These are phyloP conservation scores for Nineta flava DNA, from an alignment of 2,888 invertebrate genomes.

Conservation along the genomic window DNA sequence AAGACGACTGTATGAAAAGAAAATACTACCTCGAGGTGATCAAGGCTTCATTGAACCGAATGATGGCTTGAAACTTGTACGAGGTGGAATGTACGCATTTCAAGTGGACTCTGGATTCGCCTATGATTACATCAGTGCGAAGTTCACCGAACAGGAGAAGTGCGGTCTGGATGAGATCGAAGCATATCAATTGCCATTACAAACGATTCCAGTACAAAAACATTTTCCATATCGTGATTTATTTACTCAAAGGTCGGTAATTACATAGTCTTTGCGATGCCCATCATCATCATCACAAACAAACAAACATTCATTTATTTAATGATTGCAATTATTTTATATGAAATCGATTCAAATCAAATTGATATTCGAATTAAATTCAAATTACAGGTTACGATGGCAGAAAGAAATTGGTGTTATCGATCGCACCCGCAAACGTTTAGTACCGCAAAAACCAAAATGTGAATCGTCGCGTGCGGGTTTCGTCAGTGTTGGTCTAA, in stretches of 20 bases:
- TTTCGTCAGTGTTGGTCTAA: constrained; percentile 36
- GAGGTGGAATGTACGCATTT: constrained; percentile 38
- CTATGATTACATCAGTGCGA: no score
- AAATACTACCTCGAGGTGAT: constrained; percentile 37
- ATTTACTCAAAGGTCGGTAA: neutral
- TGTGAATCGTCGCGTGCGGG: constrained; percentile 33
- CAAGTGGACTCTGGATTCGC: constrained; percentile 23
- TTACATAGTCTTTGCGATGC: no score
- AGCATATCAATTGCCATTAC: no score
- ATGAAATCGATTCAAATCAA: constrained; percentile 13
- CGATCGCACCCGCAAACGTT: constrained; percentile 31
- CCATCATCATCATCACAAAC: no score
- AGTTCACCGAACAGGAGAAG: no score
- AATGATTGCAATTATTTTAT: no score
- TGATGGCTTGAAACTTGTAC: constrained; percentile 37
- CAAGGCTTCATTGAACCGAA: constrained; percentile 33
- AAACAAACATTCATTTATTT: no score
- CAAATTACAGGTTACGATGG: constrained; percentile 33
- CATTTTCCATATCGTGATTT: no score
- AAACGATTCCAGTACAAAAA: no score
- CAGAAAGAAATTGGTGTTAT: constrained; percentile 41
- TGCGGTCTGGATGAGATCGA: no score
- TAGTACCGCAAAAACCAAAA: constrained; percentile 37
- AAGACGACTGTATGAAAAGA: constrained; percentile 33
- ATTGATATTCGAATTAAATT: neutral